Percentiles rank a stretch among this genome's conserved stretches.
Evolutionary conservation across 92 coral and sea anemone genomes (phyloP).

Genomic region (Palythoa heliodiscus): DNA sequence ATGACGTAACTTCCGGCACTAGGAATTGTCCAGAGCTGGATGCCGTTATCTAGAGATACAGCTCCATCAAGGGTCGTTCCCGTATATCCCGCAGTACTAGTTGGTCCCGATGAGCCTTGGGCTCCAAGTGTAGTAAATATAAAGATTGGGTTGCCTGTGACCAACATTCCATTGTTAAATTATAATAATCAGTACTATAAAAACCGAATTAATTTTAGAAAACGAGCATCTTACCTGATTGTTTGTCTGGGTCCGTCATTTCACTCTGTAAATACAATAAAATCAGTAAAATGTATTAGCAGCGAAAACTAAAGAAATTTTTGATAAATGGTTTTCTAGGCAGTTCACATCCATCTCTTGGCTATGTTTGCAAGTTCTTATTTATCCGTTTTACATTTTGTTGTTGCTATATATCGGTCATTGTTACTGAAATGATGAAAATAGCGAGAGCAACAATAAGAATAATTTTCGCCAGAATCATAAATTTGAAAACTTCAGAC

Average conservation of each 20-base stretch:
- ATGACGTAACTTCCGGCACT: constrained; percentile 73
- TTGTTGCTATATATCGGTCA: too few relatives aligned
- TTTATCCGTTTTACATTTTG: too few relatives aligned
- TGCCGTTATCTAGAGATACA: constrained; percentile 68
- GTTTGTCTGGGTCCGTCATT: too few relatives aligned
- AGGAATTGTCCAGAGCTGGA: constrained; percentile 86
- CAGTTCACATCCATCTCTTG: background rate
- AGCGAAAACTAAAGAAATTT: too few relatives aligned
- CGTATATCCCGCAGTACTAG: constrained; percentile 62
- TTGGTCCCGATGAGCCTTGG: too few relatives aligned
- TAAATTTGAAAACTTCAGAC: too few relatives aligned
- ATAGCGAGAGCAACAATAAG: too few relatives aligned
- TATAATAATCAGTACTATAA: background rate
- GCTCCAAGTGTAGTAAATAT: constrained; percentile 81
- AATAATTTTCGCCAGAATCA: too few relatives aligned
- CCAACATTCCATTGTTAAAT: background rate
- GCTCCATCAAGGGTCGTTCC: constrained; percentile 79
- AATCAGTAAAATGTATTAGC: too few relatives aligned
- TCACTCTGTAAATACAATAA: too few relatives aligned
- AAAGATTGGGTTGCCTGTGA: constrained; percentile 20
- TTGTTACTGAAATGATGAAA: too few relatives aligned
- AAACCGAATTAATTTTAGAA: background rate
- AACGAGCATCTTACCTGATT: background rate
- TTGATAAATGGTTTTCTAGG: background rate
- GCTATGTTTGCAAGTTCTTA: too few relatives aligned